Evolutionary conservation across 1,140 invertebrate species (phyloP).

Genomic region (Neodiprion virginianus): DNA sequence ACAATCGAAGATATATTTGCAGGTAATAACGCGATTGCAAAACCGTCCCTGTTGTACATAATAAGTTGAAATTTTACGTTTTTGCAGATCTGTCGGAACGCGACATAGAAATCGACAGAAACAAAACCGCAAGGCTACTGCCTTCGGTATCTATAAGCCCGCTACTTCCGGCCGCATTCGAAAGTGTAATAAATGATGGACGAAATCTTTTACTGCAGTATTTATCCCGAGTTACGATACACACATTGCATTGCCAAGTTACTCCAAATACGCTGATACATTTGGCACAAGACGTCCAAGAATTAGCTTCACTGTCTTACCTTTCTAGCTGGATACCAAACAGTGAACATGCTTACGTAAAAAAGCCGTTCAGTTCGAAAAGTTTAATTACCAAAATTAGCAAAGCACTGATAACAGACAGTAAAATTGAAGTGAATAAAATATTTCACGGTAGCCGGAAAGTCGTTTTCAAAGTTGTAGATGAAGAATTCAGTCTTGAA

Average conservation of each 20-base stretch:
- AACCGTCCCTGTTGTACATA: not conserved
- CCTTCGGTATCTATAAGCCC: constrained; percentile 39
- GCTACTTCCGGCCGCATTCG: constrained; percentile 41
- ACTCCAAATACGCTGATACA: constrained; percentile 37
- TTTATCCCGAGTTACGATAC: constrained; percentile 39
- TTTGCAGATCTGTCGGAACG: constrained; percentile 12
- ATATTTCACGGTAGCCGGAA: constrained; percentile 25
- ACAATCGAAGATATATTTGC: constrained; percentile 41
- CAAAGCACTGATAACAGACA: constrained; percentile 28
- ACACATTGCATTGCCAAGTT: constrained; percentile 52
- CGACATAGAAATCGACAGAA: constrained; percentile 11
- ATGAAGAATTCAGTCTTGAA: constrained; percentile 26
- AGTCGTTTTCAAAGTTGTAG: constrained; percentile 29
- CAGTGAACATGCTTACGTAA: constrained; percentile 17
- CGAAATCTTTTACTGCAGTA: constrained; percentile 34
- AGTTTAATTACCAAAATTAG: constrained; percentile 33
- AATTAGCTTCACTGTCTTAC: constrained; percentile 39
- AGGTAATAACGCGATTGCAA: constrained; percentile 26
- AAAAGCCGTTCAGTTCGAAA: constrained; percentile 27
- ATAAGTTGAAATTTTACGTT: constrained; percentile 16
- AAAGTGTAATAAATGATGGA: constrained; percentile 38
- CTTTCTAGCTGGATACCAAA: constrained; percentile 38
- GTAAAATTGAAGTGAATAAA: constrained; percentile 25
- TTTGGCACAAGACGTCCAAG: constrained; percentile 33
- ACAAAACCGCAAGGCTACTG: constrained; percentile 18